A percentile compares a stretch with the other conserved stretches of the same genome.
Conservation (phyloP, 2,113 vertebrate genomes). For the Hemichromis elongatus region DNA sequence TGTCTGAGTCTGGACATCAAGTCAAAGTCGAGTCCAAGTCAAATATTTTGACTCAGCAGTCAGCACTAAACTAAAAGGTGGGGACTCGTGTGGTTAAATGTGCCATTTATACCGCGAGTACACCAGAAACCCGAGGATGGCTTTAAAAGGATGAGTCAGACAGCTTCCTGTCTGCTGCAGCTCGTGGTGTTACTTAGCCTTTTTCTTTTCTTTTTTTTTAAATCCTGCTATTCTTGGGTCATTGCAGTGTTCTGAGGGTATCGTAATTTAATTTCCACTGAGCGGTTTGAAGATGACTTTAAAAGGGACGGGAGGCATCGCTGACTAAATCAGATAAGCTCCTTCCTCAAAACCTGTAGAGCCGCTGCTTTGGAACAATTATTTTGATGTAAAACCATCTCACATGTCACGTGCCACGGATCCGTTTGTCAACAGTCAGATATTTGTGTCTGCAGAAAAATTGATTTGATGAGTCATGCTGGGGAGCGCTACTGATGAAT, state of each 20-base stretch:
- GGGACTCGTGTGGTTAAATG: neutral
- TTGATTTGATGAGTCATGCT: constrained; percentile 18
- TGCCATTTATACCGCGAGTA: neutral
- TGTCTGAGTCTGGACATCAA: neutral
- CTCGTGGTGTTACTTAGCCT: neutral
- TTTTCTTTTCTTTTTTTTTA: neutral
- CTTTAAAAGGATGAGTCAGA: neutral
- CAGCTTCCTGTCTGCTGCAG: neutral
- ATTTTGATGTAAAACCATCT: neutral
- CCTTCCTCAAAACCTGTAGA: constrained; percentile 17
- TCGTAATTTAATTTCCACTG: neutral
- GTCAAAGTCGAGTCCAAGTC: neutral
- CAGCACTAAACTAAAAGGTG: neutral
- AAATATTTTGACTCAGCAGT: neutral
- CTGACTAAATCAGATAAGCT: constrained; percentile 3
- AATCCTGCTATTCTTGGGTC: neutral
- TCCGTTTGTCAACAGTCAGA: constrained; percentile 6
- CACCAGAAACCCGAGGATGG: neutral
- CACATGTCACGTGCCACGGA: neutral
- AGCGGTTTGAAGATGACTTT: constrained; percentile 11
- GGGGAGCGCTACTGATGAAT: neutral
- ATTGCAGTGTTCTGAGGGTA: neutral
- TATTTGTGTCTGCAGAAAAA: constrained; percentile 7
- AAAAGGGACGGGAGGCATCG: neutral
- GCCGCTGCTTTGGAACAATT: neutral